Evolutionary conservation across 2,113 vertebrate genomes (phyloP), one percentile per base, ranked within the genome.

Genomic region (Sinocyclocheilus maitianheensis): DNA sequence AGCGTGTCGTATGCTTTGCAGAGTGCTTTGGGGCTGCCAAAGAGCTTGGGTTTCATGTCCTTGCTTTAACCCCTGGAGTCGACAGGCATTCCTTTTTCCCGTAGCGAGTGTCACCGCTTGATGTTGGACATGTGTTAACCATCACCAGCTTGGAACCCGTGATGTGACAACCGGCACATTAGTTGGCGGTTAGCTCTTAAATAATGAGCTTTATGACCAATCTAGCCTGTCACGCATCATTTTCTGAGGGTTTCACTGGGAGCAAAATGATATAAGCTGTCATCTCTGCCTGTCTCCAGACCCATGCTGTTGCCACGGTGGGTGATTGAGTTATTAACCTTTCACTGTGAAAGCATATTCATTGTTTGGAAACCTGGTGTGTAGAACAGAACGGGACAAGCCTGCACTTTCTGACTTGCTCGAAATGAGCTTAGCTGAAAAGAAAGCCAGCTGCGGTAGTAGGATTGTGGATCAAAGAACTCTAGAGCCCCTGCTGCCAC

Each of bases 401-500:
- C 87, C 87, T 91, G 87, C 53, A 72, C n/a, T 92, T 92, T 92
- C 89, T 51, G 4, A 16, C 40, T 80, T n/a, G 24, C 58, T n/a
- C 2, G 5, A 8, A 55, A 77, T 72, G 26, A 46, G 12, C n/a
- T 62, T 43, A 65, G 34, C 4, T 69, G 16, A 26, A 46, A 91
- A 93, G 92, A 93, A 95, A 88, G 67, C 87, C 88, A 91, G 91
- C 91, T 95, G 85, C 86, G 90, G 76, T 89, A 91, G 92, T 92
- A 91, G 92, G 87, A 92, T 87, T 90, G 71, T 92, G 88, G 89
- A 94, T 91, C 91, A 92, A 94, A 95, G 92, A 92, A 79, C 85
- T 46, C 55, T 90, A 87, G 76, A 55, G 18, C 55, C 62, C 88
- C 63, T 53, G 62, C 62, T 67, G 34, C 92, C 90, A 90, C 18